Conservation (phyloP, 2,888 invertebrate genomes). For the Papilio demoleus region DNA sequence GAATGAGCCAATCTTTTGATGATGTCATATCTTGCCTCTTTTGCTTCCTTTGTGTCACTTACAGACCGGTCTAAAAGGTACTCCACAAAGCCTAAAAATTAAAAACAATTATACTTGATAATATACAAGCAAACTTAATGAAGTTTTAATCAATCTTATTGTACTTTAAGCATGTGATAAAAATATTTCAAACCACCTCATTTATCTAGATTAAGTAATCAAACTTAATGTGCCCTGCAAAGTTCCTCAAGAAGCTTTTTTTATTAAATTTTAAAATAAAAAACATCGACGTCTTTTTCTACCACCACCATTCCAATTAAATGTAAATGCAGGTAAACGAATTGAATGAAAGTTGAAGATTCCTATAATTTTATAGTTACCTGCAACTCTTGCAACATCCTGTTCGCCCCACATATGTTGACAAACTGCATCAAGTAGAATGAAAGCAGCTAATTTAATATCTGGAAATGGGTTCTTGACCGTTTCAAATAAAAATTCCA, state of each 20-base stretch:
- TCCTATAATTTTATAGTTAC: conserved; percentile 60
- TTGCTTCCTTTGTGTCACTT: conserved; percentile 88
- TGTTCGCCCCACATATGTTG: conserved; percentile 91
- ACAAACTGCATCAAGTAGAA: conserved; percentile 86
- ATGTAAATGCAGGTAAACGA: too few species aligned
- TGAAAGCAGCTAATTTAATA: conserved; percentile 87
- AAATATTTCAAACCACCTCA: neutral
- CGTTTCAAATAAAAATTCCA: conserved; percentile 84
- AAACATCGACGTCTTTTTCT: neutral
- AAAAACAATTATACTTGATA: neutral
- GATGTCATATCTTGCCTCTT: conserved; percentile 89
- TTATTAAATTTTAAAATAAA: neutral
- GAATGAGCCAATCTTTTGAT: conserved; percentile 85
- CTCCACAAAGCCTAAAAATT: conserved; percentile 87
- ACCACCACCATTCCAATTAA: neutral
- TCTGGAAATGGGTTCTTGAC: conserved; percentile 93
- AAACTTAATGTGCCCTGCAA: neutral
- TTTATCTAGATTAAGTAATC: neutral
- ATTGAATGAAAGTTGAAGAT: too few species aligned
- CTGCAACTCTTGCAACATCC: conserved; percentile 87
- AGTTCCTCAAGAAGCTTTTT: conserved; percentile 4
- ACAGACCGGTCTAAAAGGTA: conserved; percentile 89
- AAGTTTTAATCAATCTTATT: neutral
- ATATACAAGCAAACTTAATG: neutral
- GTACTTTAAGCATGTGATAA: neutral